These are phyloP conservation scores for Sipha flava DNA, from an alignment of 1,140 invertebrate species.

Conservation along the genomic window DNA sequence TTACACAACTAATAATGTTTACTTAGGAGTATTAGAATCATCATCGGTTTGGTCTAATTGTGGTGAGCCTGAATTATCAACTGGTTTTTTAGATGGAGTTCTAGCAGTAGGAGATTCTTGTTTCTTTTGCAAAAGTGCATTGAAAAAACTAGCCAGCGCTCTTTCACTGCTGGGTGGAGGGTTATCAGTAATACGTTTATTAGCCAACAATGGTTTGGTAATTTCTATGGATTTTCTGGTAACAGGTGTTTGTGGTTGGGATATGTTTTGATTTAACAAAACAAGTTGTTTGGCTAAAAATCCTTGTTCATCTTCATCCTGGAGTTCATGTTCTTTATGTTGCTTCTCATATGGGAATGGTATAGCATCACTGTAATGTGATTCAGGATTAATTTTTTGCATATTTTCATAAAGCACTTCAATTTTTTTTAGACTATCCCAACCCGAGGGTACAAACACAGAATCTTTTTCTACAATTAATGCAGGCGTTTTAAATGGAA, in stretches of 20 bases:
- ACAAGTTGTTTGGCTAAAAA: conserved; percentile 78
- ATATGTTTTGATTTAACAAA: conserved; percentile 47
- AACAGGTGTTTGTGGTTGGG: conserved; percentile 50
- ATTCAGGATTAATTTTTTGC: conserved; percentile 84
- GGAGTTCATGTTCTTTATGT: conserved; percentile 79
- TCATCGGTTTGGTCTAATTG: background rate
- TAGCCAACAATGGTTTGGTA: conserved; percentile 45
- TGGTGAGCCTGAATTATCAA: background rate
- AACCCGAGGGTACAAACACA: conserved; percentile 95
- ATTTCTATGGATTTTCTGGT: conserved; percentile 49
- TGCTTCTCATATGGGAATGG: conserved; percentile 60
- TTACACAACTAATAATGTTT: background rate
- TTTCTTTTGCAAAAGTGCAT: conserved; percentile 91
- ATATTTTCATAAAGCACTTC: conserved; percentile 95
- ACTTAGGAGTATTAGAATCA: conserved; percentile 15
- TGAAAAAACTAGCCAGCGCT: conserved; percentile 95
- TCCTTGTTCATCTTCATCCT: conserved; percentile 87
- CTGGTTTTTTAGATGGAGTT: background rate
- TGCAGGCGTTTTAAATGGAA: conserved; percentile 90
- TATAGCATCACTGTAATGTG: conserved; percentile 87
- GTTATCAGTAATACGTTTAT: conserved; percentile 43
- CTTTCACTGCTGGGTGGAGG: conserved; percentile 62
- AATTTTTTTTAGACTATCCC: conserved; percentile 99
- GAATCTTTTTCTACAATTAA: conserved; percentile 98
- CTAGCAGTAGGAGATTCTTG: conserved; percentile 43